Evolutionary conservation across 2,797 vertebrate species (phyloP), one percentile per base, ranked within the genome.

Genomic region (Lutjanus argentimaculatus): DNA sequence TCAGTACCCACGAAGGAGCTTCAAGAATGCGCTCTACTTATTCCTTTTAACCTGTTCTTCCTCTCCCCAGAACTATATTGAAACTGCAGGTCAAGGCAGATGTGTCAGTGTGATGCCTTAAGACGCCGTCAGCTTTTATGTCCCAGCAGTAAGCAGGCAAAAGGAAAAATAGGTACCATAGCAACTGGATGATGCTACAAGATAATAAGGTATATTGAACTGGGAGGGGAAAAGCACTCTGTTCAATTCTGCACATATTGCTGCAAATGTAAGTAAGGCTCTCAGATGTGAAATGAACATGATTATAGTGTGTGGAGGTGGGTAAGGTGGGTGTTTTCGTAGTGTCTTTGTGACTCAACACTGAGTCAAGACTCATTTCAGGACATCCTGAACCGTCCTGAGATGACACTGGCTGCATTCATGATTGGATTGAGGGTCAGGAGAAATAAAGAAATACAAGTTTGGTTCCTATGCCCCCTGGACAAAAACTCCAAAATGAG

Each of bases 261-360:
- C 72, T 83, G 53, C 43, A 75, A 53, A 75, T 70, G 42, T 22
- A 62, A 67, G 77, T 46, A 16, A n/a, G 30, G 40, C 36, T 59
- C 21, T 63, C 2, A n/a, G 75, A 72, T 55, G 78, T 85, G 61
- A 86, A 73, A 84, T 70, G 45, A 81, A 77, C 40, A 17, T 75
- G 64, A 88, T 83, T 61, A 70, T 40, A 58, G 61, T 51, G 77
- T n/a, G 59, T 69, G 85, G 67, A 56, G 88, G 85, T 82, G 67
- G 72, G 45, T 25, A 45, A 0, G 10, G 79, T 90, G 70, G 78
- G 85, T 17, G 25, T 75, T 74, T 80, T 72, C 3, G 22, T 84
- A 67, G 65, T 61, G 74, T 63, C 59, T 86, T 58, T 77, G 78
- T 91, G 86, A 90, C 82, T 91, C 89, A 89, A 22, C 71, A 25